phyloP scores from a whole-genome alignment of 2,888 invertebrate species.

The Drosophila picticornis region DNA sequence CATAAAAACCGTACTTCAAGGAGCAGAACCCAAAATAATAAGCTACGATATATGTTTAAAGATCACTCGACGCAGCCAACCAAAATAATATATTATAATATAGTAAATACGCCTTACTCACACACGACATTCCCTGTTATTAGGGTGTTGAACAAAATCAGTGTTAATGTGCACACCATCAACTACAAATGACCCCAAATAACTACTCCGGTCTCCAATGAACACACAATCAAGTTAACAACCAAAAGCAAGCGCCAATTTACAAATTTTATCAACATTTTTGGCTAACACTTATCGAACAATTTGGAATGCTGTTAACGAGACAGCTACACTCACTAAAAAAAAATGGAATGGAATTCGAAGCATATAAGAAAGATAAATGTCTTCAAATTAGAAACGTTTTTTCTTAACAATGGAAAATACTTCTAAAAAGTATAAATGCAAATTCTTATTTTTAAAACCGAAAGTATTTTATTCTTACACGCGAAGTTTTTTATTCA shows the following conservation, averaged over 20 bases:
- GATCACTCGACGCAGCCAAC: slow-evolving; percentile 18
- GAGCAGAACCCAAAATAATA: not conserved
- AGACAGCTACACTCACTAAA: not conserved
- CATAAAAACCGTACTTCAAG: slow-evolving; percentile 5
- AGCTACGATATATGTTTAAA: slow-evolving; percentile 20
- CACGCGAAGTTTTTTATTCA: not conserved
- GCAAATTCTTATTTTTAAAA: not conserved
- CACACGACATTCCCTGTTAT: slow-evolving; percentile 24
- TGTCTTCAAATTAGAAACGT: not conserved
- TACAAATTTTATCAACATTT: not conserved
- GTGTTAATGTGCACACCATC: slow-evolving; percentile 40
- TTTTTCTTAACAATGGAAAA: not conserved
- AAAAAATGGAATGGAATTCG: not conserved
- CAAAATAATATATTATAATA: not conserved
- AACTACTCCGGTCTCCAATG: slow-evolving; percentile 2
- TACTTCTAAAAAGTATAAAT: not conserved
- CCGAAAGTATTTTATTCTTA: not conserved
- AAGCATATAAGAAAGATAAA: not conserved
- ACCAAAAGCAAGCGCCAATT: not conserved
- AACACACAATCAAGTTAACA: not conserved
- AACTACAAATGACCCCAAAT: slow-evolving; percentile 46
- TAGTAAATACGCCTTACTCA: slow-evolving; percentile 3
- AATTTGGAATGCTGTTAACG: not conserved
- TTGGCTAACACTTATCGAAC: not conserved
- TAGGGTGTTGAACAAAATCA: slow-evolving; percentile 31